A percentile compares a stretch with the other conserved stretches of the same genome.
Conservation (phyloP, 2,888 invertebrate species). For the Trypoxylon attenuatum region DNA sequence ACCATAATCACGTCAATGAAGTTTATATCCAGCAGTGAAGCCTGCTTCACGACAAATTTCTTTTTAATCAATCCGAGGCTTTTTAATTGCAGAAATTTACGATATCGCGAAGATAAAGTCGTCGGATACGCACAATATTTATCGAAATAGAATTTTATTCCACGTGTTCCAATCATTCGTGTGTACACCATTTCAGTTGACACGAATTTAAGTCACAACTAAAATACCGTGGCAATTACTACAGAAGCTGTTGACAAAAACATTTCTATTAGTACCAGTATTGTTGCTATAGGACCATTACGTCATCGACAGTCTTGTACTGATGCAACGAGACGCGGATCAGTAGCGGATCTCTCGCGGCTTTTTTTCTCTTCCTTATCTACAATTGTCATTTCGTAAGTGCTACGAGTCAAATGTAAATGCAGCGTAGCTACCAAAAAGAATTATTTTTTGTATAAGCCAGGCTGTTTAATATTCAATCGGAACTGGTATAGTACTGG, state of each 20-base stretch:
- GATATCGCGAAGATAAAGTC: neutral
- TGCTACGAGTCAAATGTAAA: neutral
- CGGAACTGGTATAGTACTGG: too few species aligned
- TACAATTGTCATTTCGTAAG: neutral
- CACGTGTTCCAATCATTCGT: neutral
- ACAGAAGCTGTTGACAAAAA: conserved; percentile 23
- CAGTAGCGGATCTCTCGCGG: neutral
- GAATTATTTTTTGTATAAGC: too few species aligned
- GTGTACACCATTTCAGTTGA: conserved; percentile 13
- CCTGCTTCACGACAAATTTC: too few species aligned
- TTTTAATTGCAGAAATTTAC: neutral
- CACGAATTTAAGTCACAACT: neutral
- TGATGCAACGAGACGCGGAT: conserved; percentile 5
- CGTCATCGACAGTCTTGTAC: conserved; percentile 9
- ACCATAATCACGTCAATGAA: too few species aligned
- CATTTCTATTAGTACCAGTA: conserved; percentile 18
- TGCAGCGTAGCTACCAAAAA: too few species aligned
- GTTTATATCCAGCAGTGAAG: too few species aligned
- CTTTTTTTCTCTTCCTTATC: conserved; percentile 11
- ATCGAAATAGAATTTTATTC: neutral
- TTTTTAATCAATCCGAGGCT: too few species aligned
- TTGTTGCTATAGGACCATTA: conserved; percentile 16
- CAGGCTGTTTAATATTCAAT: too few species aligned
- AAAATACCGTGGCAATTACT: conserved; percentile 5
- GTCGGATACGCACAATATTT: neutral